Evolutionary conservation across 2,113 vertebrate genomes (phyloP), one percentile per base, ranked within the genome.

Genomic region (Xyrauchen texanus): DNA sequence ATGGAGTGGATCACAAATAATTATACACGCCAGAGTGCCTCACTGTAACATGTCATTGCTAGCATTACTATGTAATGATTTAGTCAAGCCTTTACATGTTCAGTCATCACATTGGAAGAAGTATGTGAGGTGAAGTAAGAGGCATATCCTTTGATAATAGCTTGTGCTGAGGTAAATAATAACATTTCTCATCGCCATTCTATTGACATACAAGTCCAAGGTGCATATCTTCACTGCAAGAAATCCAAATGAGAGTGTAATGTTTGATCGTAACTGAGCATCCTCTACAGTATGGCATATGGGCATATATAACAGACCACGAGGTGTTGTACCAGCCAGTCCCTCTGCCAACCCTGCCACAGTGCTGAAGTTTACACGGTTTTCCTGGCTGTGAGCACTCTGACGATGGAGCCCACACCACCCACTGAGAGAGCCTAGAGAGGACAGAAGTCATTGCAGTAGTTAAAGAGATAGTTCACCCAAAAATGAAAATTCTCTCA

Each of bases 371-470:
- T 6, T 90, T 92, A 99, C 84, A 99, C 96, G 0, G 97, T 99
- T 88, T 98, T 99, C 89, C 98, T 95, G 47, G 98, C 97, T 4
- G 97, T 99, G 87, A 99, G 89, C 34, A 99, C 97, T 0, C 97
- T 92, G 49, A 98, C 96, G 1, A 99, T 98, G 87, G 95, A 96
- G 57, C 98, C 98, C 0, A 98, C 95, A 62, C 97, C 97, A 78
- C 97, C 98, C 0, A 94, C 97, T 82, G 96, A 95, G 81, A 99
- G 93, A 13, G 96, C 96, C 98, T 99, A 82, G 46, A 57, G 53
- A 57, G 53, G 12, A 13, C 5, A 57, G 2, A 57, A 57, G 12
- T 5, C 53, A 13, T 5, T 55, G 12, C 5, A 12, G 12, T 13
- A 55, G 5, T 11, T 55, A 58, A 58, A 58, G 5, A 58, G 2